Evolutionary conservation across 2,113 vertebrate species (phyloP).

Genomic region (Cepphus grylle): DNA sequence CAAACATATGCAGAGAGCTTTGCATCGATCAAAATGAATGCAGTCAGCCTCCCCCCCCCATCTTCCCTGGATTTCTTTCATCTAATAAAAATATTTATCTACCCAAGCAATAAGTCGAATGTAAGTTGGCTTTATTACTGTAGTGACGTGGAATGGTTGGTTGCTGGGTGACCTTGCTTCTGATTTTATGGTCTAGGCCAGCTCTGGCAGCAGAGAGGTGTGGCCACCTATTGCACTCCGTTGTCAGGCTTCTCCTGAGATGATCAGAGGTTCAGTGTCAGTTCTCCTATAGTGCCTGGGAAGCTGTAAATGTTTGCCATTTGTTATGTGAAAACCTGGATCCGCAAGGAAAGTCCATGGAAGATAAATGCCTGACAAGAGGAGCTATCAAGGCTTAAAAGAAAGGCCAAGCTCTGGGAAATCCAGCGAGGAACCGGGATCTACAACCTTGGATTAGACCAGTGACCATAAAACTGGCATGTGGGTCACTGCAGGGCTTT

Average conservation of each 20-base stretch:
- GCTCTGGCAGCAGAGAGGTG: conserved; percentile 57
- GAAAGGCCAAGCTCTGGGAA: neutral
- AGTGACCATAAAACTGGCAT: neutral
- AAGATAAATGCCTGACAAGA: neutral
- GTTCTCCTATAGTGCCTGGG: neutral
- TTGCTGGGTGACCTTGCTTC: conserved; percentile 71
- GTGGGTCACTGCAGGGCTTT: neutral
- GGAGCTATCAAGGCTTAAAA: neutral
- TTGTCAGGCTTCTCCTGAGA: conserved; percentile 35
- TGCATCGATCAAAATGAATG: neutral
- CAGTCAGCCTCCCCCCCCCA: neutral
- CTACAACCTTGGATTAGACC: conserved; percentile 37
- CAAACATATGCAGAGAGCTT: neutral
- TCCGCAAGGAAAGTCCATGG: neutral
- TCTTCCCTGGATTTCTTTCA: neutral
- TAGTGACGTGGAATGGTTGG: conserved; percentile 52
- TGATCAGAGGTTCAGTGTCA: neutral
- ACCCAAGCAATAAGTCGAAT: conserved; percentile 3
- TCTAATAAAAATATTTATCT: conserved; percentile 27
- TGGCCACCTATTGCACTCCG: neutral
- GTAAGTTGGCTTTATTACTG: conserved; percentile 63
- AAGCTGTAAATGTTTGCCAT: neutral
- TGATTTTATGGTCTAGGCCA: conserved; percentile 66
- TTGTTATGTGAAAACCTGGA: neutral
- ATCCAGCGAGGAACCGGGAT: neutral